Conservation (phyloP, 35 echinoderm and acorn worm genomes). For the Strongylocentrotus purpuratus region DNA sequence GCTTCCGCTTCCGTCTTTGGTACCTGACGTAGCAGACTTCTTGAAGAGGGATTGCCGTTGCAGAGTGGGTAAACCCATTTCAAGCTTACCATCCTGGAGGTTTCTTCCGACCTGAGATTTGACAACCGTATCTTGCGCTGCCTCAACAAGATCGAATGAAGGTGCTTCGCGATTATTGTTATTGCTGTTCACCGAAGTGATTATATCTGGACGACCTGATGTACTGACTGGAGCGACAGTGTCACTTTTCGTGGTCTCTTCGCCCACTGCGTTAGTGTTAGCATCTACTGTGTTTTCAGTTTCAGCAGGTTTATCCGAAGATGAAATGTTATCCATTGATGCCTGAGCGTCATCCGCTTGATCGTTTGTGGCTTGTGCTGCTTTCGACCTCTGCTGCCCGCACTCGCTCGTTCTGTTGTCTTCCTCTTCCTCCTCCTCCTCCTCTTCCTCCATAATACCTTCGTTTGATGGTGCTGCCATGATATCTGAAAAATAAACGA, state of each 20-base stretch:
- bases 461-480: neutral
- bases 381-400: neutral
- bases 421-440: slow-evolving; percentile 40
- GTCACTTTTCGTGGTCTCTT: neutral
- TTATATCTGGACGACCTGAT: neutral
- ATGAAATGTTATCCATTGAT: neutral
- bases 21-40: neutral
- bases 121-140: neutral
- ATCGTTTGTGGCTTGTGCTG: neutral
- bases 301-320: neutral
- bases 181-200: neutral
- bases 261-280: neutral
- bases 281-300: neutral
- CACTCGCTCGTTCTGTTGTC: neutral
- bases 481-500: neutral
- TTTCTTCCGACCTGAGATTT: neutral
- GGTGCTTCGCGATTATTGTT: slow-evolving; percentile 14
- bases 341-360: neutral
- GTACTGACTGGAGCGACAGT: neutral
- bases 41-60: neutral
- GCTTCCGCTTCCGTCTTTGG: neutral
- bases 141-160: neutral
- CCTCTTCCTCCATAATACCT: slow-evolving; percentile 42
- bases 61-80: neutral
- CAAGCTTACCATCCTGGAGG: neutral